These are phyloP conservation scores for Lordiphosa clarofinis DNA, from an alignment of 1,140 invertebrate genomes.

Conservation along the genomic window DNA sequence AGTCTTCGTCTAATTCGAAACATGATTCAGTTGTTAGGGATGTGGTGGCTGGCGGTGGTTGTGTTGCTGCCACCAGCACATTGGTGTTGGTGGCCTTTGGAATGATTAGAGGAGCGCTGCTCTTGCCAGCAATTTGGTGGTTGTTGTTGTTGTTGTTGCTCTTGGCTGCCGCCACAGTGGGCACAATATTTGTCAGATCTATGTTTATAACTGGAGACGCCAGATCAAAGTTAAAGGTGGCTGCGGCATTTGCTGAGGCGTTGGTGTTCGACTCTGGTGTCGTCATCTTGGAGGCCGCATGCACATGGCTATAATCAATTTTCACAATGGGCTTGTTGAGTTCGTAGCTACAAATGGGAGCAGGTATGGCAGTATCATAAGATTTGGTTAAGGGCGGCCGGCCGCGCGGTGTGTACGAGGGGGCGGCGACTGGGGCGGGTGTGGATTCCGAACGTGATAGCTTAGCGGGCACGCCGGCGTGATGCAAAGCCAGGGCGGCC, in stretches of 20 bases:
- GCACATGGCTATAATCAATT: constrained; percentile 77
- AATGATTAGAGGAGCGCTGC: constrained; percentile 61
- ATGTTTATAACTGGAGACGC: constrained; percentile 73
- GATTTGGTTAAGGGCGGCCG: constrained; percentile 33
- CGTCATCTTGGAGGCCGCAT: constrained; percentile 22
- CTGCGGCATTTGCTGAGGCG: constrained; percentile 4
- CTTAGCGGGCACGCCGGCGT: constrained; percentile 42
- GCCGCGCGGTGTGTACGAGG: constrained; percentile 43
- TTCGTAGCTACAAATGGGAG: constrained; percentile 71
- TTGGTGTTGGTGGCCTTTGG: constrained; percentile 42
- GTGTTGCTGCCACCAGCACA: background rate
- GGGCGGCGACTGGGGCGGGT: constrained; percentile 26
- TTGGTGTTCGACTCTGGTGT: constrained; percentile 31
- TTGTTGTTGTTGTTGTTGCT: constrained; percentile 44
- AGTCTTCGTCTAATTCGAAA: constrained; percentile 79
- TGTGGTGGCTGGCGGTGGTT: constrained; percentile 27
- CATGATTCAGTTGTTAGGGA: constrained; percentile 52
- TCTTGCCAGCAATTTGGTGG: constrained; percentile 57
- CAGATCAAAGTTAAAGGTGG: constrained; percentile 55
- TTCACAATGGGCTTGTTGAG: constrained; percentile 74
- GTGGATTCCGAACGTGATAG: constrained; percentile 68
- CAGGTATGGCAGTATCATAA: constrained; percentile 72
- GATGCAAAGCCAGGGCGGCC: constrained; percentile 22
- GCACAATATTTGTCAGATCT: constrained; percentile 73
- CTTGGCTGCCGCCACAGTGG: constrained; percentile 24